Percentiles rank a stretch among this genome's conserved stretches.
Evolutionary conservation across 1,140 invertebrate species (phyloP).

Genomic region (Caenorhabditis tropicalis): DNA sequence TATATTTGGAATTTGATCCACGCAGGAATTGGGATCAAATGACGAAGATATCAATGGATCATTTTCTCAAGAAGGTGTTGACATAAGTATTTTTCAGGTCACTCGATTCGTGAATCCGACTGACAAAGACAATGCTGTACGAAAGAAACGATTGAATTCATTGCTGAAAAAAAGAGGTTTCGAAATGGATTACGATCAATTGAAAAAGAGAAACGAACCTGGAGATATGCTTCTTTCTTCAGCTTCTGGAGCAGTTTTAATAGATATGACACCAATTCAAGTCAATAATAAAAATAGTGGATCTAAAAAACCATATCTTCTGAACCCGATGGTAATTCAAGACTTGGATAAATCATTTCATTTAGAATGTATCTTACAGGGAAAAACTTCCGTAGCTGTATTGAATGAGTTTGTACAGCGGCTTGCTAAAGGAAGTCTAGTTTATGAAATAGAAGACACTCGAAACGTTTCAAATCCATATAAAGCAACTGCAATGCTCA

Average conservation of each 20-base stretch:
- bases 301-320: not conserved
- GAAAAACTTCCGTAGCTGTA: not conserved
- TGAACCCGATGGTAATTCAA: conserved; percentile 14
- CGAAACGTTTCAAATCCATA: not conserved
- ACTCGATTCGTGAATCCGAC: not conserved
- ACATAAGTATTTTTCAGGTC: not conserved
- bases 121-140: not conserved
- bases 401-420: conserved; percentile 20
- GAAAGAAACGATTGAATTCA: not conserved
- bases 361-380: not conserved
- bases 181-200: conserved; percentile 13
- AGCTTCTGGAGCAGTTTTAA: not conserved
- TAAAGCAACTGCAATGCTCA: not conserved
- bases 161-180: conserved; percentile 13
- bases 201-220: not conserved
- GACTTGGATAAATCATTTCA: not conserved
- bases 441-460: conserved; percentile 15
- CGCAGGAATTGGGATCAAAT: too few relatives aligned
- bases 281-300: not conserved
- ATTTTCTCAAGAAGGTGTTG: not conserved
- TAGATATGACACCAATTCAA: not conserved
- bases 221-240: not conserved
- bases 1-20: not conserved
- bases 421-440: conserved; percentile 5
- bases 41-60: too few relatives aligned